Evolutionary conservation across 2,888 invertebrate species (phyloP).

Genomic region (Stenodema calcarata): DNA sequence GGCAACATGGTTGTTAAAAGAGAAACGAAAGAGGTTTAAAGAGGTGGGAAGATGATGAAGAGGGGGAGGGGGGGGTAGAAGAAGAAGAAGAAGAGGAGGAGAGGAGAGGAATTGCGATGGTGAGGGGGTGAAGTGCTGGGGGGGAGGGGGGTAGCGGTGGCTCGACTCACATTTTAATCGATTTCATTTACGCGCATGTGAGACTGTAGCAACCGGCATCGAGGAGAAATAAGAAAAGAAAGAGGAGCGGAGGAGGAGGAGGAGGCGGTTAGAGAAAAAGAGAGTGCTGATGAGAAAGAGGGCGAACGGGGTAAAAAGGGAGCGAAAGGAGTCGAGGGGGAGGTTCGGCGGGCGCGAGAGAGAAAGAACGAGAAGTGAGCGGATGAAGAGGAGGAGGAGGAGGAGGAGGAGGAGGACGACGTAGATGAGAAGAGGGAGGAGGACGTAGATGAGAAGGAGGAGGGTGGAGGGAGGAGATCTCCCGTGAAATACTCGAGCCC

Average conservation of each 20-base stretch:
- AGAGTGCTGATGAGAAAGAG: background rate
- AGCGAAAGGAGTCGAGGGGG: background rate
- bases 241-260: slow-evolving; percentile 25
- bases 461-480: slow-evolving; percentile 4
- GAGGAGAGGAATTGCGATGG: slow-evolving; percentile 12
- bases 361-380: slow-evolving; percentile 38
- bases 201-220: slow-evolving; percentile 65
- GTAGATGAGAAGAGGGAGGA: too few relatives aligned
- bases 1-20: background rate
- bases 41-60: background rate
- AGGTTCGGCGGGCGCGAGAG: slow-evolving; percentile 32
- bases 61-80: background rate
- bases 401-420: background rate
- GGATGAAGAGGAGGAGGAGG: slow-evolving; percentile 15
- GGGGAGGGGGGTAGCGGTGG: background rate
- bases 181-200: slow-evolving; percentile 73
- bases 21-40: slow-evolving; percentile 1
- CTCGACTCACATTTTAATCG: slow-evolving; percentile 69
- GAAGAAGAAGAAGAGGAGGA: background rate
- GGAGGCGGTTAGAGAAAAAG: background rate
- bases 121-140: background rate
- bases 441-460: too few relatives aligned
- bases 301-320: background rate
- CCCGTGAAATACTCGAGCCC: slow-evolving; percentile 19
- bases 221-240: slow-evolving; percentile 59